Percentiles rank a stretch among this genome's conserved stretches.
Conservation (phyloP, 2,797 vertebrate species). For the Syndactyla subalaris region DNA sequence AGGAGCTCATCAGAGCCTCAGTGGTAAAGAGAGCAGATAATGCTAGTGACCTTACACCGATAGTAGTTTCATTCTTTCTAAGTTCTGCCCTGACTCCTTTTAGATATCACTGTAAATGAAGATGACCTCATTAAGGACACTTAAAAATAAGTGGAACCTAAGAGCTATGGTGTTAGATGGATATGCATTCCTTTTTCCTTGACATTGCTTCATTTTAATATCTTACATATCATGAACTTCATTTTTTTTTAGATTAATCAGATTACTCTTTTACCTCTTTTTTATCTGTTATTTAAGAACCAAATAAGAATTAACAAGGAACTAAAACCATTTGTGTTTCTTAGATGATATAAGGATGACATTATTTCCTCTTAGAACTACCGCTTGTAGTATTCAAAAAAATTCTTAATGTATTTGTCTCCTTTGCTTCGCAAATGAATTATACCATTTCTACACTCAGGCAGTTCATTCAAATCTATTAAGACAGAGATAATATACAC, state of each 20-base stretch:
- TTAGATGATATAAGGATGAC: neutral
- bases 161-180: neutral
- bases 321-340: neutral
- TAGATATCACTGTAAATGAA: neutral
- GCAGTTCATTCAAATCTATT: neutral
- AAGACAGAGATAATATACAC: neutral
- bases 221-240: neutral
- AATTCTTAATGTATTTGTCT: neutral
- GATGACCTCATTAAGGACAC: neutral
- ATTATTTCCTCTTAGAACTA: neutral
- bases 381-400: neutral
- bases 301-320: neutral
- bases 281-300: neutral
- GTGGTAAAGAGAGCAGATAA: neutral
- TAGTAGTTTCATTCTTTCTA: neutral
- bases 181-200: neutral
- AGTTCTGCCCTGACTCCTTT: neutral
- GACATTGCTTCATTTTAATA: neutral
- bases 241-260: neutral
- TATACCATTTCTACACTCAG: accelerated
- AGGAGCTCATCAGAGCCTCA: neutral
- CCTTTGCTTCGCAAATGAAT: neutral
- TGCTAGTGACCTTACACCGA: neutral
- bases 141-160: neutral
- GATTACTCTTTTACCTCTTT: neutral